Evolutionary conservation across 1,140 invertebrate species (phyloP).

Genomic region (Gerris buenoi): DNA sequence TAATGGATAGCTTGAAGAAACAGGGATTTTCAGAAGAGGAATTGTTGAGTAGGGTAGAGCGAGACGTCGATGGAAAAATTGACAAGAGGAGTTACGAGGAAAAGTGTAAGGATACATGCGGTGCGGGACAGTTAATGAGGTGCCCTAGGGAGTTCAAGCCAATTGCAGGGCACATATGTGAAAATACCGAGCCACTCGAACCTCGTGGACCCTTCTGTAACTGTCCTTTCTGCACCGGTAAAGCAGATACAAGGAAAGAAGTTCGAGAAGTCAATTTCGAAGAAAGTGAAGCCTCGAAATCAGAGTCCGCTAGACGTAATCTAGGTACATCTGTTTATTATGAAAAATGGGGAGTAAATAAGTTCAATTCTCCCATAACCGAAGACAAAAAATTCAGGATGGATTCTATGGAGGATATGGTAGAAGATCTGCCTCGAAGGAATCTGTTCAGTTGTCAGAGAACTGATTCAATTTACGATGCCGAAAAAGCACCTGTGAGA

Average conservation of each 20-base stretch:
- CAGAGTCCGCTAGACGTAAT: not conserved
- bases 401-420: not conserved
- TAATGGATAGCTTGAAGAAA: not conserved
- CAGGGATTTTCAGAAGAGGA: not conserved
- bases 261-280: not conserved
- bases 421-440: not conserved
- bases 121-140: not conserved
- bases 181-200: not conserved
- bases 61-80: not conserved
- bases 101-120: not conserved
- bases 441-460: not conserved
- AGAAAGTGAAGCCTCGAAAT: not conserved
- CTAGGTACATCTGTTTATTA: not conserved
- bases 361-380: not conserved
- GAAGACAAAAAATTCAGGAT: not conserved
- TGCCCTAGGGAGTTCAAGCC: not conserved
- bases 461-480: not conserved
- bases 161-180: not conserved
- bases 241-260: not conserved
- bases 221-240: not conserved
- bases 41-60: not conserved
- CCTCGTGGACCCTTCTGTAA: not conserved
- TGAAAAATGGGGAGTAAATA: not conserved
- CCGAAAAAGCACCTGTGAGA: not conserved
- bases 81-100: too few species aligned